Conservation (phyloP, 2,113 vertebrate genomes). For the Oxygymnocypris stewartii region DNA sequence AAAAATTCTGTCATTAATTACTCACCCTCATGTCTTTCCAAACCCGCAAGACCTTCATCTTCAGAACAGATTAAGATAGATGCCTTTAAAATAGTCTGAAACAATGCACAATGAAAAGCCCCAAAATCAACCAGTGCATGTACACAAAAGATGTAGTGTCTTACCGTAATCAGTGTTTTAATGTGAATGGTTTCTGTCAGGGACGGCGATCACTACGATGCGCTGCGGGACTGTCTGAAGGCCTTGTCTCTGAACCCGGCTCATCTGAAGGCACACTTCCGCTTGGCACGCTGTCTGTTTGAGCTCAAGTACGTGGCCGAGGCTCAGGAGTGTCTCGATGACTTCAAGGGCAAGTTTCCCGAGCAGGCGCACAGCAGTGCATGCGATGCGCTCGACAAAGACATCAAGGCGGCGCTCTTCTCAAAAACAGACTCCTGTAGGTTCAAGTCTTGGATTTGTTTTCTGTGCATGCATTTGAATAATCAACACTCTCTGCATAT, state of each 20-base stretch:
- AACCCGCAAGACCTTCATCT: too few species aligned
- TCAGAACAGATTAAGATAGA: too few species aligned
- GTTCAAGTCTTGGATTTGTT: slow-evolving; percentile 43
- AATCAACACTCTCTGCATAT: background rate
- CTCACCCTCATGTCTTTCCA: too few species aligned
- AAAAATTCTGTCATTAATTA: too few species aligned
- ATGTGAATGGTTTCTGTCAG: slow-evolving; percentile 65
- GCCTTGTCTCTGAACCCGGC: slow-evolving; percentile 91
- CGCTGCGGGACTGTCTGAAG: slow-evolving; percentile 93
- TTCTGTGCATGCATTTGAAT: background rate
- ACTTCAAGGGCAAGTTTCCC: slow-evolving; percentile 97
- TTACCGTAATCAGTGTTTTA: background rate
- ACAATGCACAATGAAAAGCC: background rate
- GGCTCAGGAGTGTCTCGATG: slow-evolving; percentile 94
- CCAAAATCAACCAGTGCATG: background rate
- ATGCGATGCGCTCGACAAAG: slow-evolving; percentile 91
- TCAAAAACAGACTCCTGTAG: slow-evolving; percentile 89
- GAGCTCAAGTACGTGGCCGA: slow-evolving; percentile 95
- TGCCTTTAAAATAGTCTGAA: background rate
- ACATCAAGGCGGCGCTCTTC: slow-evolving; percentile 95
- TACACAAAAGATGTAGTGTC: background rate
- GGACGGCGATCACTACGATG: slow-evolving; percentile 98
- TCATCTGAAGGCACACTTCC: slow-evolving; percentile 97
- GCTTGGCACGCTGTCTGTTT: slow-evolving; percentile 94
- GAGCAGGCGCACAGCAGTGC: slow-evolving; percentile 97